Percentiles rank a stretch among this genome's conserved stretches.
Conservation (phyloP, 2,888 invertebrate species). For the Apamea sordens region DNA sequence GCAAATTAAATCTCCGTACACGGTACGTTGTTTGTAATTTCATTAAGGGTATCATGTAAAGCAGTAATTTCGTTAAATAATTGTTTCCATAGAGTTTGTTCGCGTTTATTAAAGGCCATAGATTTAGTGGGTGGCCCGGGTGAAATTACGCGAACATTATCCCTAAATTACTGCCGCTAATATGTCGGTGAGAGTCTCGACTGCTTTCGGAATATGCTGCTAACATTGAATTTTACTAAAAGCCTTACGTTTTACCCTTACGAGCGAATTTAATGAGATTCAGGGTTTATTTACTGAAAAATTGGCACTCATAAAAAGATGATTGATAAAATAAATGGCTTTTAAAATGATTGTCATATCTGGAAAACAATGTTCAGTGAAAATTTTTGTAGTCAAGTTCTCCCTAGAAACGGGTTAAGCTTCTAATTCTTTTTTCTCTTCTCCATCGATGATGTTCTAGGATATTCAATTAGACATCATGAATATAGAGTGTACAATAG, state of each 20-base stretch:
- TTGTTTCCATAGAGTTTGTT: conserved; percentile 85
- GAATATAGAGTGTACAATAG: neutral
- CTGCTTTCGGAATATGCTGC: conserved; percentile 70
- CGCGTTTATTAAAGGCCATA: conserved; percentile 89
- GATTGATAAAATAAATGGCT: conserved; percentile 31
- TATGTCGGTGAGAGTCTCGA: conserved; percentile 83
- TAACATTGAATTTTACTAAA: conserved; percentile 75
- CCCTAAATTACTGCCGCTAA: conserved; percentile 88
- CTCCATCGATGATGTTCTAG: too few species aligned
- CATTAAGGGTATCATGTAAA: conserved; percentile 84
- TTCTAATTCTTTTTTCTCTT: neutral
- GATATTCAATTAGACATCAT: too few species aligned
- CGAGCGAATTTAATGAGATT: conserved; percentile 58
- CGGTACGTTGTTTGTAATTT: conserved; percentile 81
- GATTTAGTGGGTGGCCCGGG: conserved; percentile 84
- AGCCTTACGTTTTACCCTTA: conserved; percentile 58
- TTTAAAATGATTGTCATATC: conserved; percentile 13
- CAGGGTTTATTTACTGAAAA: conserved; percentile 55
- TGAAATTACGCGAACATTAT: conserved; percentile 87
- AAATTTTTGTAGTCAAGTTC: neutral
- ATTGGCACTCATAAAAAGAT: conserved; percentile 51
- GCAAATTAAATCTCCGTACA: conserved; percentile 76
- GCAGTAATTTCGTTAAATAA: conserved; percentile 88
- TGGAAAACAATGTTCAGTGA: neutral
- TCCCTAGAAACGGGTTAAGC: neutral